These are phyloP conservation scores for Rhamnusium bicolor DNA, from an alignment of 2,888 invertebrate species.

Conservation along the genomic window DNA sequence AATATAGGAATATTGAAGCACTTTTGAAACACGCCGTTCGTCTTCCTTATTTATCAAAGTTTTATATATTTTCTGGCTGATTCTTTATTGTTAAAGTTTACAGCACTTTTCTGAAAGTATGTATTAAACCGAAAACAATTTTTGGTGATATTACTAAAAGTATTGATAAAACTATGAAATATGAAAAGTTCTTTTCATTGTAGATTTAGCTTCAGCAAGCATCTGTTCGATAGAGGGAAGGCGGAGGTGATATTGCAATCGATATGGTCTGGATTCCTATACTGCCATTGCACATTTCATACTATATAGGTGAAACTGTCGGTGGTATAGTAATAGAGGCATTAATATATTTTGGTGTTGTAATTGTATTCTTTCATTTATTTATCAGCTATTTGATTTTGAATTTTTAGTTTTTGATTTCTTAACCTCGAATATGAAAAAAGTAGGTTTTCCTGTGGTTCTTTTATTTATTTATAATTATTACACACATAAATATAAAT, in stretches of 20 bases:
- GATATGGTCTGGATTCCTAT: background rate
- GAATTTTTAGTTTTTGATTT: too few relatives aligned
- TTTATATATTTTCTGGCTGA: background rate
- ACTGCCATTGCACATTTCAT: background rate
- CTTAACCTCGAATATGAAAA: too few relatives aligned
- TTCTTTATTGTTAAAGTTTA: background rate
- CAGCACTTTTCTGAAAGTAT: background rate
- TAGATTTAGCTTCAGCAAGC: background rate
- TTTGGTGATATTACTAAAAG: background rate
- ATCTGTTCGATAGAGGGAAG: background rate
- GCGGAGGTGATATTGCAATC: background rate
- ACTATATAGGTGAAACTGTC: background rate
- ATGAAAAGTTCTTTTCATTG: background rate
- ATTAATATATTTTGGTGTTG: too few relatives aligned
- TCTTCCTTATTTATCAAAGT: too few relatives aligned
- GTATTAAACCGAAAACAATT: background rate
- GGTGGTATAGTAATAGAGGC: too few relatives aligned
- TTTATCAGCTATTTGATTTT: too few relatives aligned
- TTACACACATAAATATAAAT: too few relatives aligned
- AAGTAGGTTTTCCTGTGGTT: too few relatives aligned
- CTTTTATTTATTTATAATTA: too few relatives aligned
- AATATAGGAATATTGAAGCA: too few relatives aligned
- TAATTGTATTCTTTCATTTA: too few relatives aligned
- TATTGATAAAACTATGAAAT: background rate
- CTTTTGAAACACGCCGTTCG: too few relatives aligned